These are phyloP conservation scores for Phaenicophaeus curvirostris DNA, from an alignment of 2,797 vertebrate species.

Conservation along the genomic window DNA sequence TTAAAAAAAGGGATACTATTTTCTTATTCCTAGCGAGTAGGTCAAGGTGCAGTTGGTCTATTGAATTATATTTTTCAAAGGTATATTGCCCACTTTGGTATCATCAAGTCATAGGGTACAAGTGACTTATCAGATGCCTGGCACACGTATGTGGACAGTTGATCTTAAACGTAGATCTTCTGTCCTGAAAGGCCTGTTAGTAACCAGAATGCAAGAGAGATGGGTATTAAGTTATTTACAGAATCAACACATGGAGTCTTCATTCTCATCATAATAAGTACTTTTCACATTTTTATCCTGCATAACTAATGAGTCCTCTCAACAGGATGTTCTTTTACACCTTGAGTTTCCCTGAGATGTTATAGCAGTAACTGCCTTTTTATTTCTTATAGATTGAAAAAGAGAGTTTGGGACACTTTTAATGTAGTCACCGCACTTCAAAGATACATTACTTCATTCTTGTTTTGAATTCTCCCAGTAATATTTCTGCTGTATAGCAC, in stretches of 20 bases:
- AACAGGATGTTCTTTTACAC: not conserved
- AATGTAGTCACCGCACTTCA: not conserved
- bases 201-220: not conserved
- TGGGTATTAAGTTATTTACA: not conserved
- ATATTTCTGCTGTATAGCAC: not conserved
- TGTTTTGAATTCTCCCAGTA: not conserved
- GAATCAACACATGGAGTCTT: not conserved
- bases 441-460: not conserved
- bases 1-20: not conserved
- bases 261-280: not conserved
- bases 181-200: not conserved
- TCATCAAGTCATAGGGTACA: not conserved
- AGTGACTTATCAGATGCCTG: not conserved
- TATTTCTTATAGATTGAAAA: not conserved
- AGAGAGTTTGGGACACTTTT: not conserved
- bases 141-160: not conserved
- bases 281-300: not conserved
- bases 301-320: not conserved
- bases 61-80: not conserved
- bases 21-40: not conserved
- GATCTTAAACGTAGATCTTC: not conserved
- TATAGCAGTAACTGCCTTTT: not conserved
- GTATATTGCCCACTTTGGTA: not conserved
- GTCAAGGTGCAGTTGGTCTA: not conserved
- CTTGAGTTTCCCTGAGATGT: not conserved